Percentiles rank a stretch among this genome's conserved stretches.
phyloP scores from a whole-genome alignment of 2,113 vertebrate genomes.

The Pongo abelii region DNA sequence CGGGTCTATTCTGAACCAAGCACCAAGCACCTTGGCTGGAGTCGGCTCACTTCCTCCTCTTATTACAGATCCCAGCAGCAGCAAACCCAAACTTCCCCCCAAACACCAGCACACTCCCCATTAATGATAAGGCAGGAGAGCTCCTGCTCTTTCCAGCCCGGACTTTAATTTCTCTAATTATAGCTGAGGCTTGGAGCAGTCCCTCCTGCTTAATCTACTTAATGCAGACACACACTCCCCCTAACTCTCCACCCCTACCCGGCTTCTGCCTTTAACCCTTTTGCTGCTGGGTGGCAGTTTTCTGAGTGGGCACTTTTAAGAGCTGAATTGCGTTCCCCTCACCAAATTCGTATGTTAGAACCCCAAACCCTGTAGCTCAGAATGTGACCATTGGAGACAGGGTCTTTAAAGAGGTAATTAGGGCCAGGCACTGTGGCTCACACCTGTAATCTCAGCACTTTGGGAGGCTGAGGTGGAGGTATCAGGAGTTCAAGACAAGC shows the following conservation, averaged over 20 bases:
- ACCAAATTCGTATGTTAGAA: not conserved
- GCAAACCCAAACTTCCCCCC: accelerated
- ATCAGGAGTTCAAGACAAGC: no score
- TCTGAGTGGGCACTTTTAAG: not conserved
- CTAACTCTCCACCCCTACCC: accelerated
- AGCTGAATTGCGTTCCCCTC: not conserved
- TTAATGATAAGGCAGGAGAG: not conserved
- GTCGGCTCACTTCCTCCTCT: not conserved
- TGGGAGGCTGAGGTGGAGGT: no score
- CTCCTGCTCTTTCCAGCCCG: conserved; percentile 2
- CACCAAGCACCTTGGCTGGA: not conserved
- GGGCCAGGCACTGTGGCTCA: no score
- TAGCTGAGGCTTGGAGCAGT: not conserved
- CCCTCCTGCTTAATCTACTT: conserved; percentile 18
- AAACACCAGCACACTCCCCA: accelerated
- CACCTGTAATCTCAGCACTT: no score
- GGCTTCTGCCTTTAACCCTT: not conserved
- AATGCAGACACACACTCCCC: not conserved
- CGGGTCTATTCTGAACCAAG: not conserved
- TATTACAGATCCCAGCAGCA: not conserved
- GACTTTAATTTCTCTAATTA: conserved; percentile 67
- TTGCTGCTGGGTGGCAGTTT: not conserved
- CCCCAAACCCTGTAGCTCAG: not conserved
- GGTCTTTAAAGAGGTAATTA: not conserved
- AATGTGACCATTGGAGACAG: not conserved